These are phyloP conservation scores for Enteromius trimaculatus DNA, from an alignment of 2,797 vertebrate genomes.

Conservation along the genomic window DNA sequence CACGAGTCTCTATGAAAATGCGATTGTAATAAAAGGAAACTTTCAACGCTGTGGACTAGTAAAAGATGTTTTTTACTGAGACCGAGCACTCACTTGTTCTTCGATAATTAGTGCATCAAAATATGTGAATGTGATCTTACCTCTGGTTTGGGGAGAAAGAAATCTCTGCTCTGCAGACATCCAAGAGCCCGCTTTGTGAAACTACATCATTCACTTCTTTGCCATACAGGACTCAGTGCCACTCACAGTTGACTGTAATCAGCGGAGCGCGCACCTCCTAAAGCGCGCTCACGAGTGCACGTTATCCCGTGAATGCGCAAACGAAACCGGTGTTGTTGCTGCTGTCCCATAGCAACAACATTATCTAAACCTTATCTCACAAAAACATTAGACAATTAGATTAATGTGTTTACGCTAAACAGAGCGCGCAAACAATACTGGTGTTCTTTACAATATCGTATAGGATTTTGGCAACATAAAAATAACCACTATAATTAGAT, in stretches of 20 bases:
- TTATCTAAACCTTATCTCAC: neutral
- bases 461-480: neutral
- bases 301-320: constrained; percentile 45
- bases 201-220: constrained; percentile 44
- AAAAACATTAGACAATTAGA: neutral
- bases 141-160: constrained; percentile 45
- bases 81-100: constrained; percentile 25
- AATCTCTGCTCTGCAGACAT: constrained; percentile 3
- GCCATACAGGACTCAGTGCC: constrained; percentile 22
- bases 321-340: constrained; percentile 21
- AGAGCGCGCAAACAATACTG: neutral
- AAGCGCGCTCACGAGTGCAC: constrained; percentile 53
- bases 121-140: constrained; percentile 54
- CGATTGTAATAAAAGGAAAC: constrained; percentile 35
- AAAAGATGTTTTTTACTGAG: neutral
- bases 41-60: constrained; percentile 36
- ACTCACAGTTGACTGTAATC: constrained; percentile 41
- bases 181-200: neutral
- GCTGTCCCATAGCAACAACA: constrained; percentile 3
- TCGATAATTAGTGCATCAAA: neutral
- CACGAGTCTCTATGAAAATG: neutral
- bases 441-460: neutral
- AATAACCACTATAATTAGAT: neutral
- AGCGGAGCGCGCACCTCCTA: constrained; percentile 34
- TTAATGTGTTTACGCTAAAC: neutral